Base-by-base conservation (phyloP, 2,888 invertebrate genomes). In the Diloba caeruleocephala region DNA sequence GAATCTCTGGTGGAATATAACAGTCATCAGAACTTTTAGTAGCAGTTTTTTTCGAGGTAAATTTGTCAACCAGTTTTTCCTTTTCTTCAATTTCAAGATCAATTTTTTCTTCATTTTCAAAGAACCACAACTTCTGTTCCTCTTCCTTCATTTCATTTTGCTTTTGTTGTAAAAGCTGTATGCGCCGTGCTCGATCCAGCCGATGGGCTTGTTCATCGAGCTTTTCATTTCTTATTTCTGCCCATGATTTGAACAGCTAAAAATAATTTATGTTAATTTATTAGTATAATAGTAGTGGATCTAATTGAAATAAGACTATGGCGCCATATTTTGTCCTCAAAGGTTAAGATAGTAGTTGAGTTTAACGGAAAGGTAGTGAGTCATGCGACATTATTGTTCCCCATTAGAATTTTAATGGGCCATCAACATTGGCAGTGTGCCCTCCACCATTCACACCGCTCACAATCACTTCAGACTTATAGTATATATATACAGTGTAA, bases 61-160 rank as follows among this genome's bases (percentile, higher is more conserved):
- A 52, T 21, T 64, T 73, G 28, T 84, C 80, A 32, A 73, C 71
- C 59, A 86, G 43, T 87, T 89, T 79, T 84, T 92, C 80, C 94
- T 96, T 80, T 85, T 94, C 86, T 76, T 95, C 96, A 70, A 97
- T 96, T 81, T 94, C 83, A 34, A 97, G 87, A 74, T 97, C 96
- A 68, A 97, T 94, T 71, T 95, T 85, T 29, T 97, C 97, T 81
- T 97, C 95, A 78, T 96, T 96, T 55, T 97, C 96, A 88, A 98
- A 98, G 94, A 96, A 98, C 96, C 96, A 96, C 42, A 96, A 79
- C 65, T 94, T 94, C 77, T 97, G 97, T 76, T 94, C 95, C 33
- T 87, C 77, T 15, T 94, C 87, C 49, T 90, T 70, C 57, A 97
- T 82, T 32, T 94, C 87, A 41, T 94, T 86, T 76, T 95, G 95